phyloP scores from a whole-genome alignment of 2,797 vertebrate species.

The Danio tinwini region DNA sequence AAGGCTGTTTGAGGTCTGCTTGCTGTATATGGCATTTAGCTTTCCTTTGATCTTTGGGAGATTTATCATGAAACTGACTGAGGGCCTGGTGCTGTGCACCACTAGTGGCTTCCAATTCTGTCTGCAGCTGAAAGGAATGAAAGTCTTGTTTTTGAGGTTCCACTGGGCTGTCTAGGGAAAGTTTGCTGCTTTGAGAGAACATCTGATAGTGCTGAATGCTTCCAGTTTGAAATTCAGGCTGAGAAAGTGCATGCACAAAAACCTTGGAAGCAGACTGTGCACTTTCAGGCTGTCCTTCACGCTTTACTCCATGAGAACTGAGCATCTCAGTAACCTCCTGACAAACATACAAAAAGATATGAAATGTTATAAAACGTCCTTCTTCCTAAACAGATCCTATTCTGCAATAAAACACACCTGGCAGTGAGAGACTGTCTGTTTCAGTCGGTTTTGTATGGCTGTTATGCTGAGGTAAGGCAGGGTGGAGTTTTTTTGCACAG shows the following conservation, averaged over 20 bases:
- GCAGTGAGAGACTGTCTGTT: conserved; percentile 59
- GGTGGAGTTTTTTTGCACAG: conserved; percentile 61
- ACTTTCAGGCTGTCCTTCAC: conserved; percentile 16
- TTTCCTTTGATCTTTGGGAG: conserved; percentile 10
- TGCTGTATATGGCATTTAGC: conserved; percentile 8
- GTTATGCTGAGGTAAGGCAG: conserved; percentile 63
- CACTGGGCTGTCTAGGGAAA: background rate
- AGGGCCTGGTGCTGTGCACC: background rate
- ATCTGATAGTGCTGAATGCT: conserved; percentile 15
- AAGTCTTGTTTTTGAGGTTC: conserved; percentile 23
- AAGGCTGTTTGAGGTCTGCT: conserved; percentile 21
- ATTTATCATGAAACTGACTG: conserved; percentile 38
- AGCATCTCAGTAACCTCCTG: conserved; percentile 61
- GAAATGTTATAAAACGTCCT: background rate
- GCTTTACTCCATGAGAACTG: conserved; percentile 49
- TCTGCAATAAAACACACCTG: conserved; percentile 47
- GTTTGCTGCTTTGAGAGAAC: conserved; percentile 33
- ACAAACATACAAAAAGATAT: background rate
- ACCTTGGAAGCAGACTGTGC: conserved; percentile 52
- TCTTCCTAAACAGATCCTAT: background rate
- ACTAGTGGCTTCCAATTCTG: conserved; percentile 6
- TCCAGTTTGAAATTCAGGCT: conserved; percentile 38
- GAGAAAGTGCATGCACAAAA: conserved; percentile 45
- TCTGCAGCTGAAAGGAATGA: conserved; percentile 16
- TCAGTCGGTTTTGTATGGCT: conserved; percentile 71